Conservation (phyloP, 2,113 vertebrate genomes). For the Cynoglossus semilaevis region DNA sequence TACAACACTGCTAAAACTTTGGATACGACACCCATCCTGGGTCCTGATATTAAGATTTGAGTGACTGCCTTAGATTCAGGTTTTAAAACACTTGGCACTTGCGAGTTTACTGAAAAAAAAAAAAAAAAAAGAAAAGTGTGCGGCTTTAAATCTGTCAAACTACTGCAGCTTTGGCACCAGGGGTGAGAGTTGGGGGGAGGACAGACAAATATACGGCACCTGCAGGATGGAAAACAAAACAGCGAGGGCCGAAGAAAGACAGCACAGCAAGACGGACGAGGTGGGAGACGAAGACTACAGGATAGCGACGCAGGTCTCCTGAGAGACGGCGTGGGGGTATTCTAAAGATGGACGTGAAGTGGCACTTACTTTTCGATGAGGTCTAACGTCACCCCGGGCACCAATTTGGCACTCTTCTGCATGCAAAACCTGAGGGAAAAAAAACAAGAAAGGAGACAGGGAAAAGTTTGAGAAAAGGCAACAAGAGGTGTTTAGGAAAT, state of each 20-base stretch:
- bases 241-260: conserved; percentile 3
- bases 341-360: conserved; percentile 3
- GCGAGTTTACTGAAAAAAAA: conserved; percentile 52
- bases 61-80: conserved; percentile 49
- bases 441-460: conserved; percentile 28
- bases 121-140: conserved; percentile 42
- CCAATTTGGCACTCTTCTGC: conserved; percentile 97
- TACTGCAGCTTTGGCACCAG: conserved; percentile 23
- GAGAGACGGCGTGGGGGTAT: neutral
- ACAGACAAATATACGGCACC: conserved; percentile 41
- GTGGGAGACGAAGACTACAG: neutral
- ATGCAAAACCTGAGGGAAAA: conserved; percentile 89
- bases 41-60: conserved; percentile 42
- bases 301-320: conserved; percentile 4
- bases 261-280: conserved; percentile 3
- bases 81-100: conserved; percentile 19
- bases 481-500: conserved; percentile 10
- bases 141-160: conserved; percentile 64
- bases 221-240: conserved; percentile 49
- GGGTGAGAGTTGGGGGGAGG: conserved; percentile 40
- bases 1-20: conserved; percentile 41
- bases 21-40: conserved; percentile 37
- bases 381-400: conserved; percentile 97
- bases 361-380: conserved; percentile 95
- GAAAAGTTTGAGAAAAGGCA: conserved; percentile 12